A percentile compares a stretch with the other conserved stretches of the same genome.
phyloP scores from a whole-genome alignment of 2,797 vertebrate species.

The Poecilia gillii region DNA sequence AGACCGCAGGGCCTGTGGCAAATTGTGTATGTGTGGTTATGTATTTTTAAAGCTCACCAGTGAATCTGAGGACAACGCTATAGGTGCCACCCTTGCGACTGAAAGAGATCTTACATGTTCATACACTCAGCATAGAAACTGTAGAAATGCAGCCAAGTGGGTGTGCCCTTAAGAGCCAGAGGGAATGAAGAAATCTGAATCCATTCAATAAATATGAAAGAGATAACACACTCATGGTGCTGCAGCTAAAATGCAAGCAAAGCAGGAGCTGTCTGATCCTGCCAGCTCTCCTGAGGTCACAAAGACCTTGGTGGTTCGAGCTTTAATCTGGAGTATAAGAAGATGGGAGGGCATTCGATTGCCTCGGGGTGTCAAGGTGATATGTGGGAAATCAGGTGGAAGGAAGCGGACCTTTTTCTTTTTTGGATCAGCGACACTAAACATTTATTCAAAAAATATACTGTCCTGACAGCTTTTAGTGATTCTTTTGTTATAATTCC shows the following conservation, averaged over 20 bases:
- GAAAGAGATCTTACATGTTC: slow-evolving; percentile 62
- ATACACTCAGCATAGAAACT: slow-evolving; percentile 76
- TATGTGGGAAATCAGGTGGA: slow-evolving; percentile 19
- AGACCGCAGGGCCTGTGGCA: slow-evolving; percentile 44
- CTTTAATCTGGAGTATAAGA: slow-evolving; percentile 69
- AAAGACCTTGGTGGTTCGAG: slow-evolving; percentile 72
- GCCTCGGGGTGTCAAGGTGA: slow-evolving; percentile 33
- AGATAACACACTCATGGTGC: slow-evolving; percentile 65
- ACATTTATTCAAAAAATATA: slow-evolving; percentile 21
- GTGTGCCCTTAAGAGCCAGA: slow-evolving; percentile 45
- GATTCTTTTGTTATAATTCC: neutral
- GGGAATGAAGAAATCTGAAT: slow-evolving; percentile 71
- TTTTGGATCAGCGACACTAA: slow-evolving; percentile 33
- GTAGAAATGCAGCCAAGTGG: slow-evolving; percentile 54
- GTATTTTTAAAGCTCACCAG: slow-evolving; percentile 50
- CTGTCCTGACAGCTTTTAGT: slow-evolving; percentile 18
- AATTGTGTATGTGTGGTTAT: slow-evolving; percentile 36
- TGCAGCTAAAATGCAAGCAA: slow-evolving; percentile 75
- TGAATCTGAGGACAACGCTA: slow-evolving; percentile 39
- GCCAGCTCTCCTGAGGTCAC: slow-evolving; percentile 72
- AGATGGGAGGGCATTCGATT: slow-evolving; percentile 43
- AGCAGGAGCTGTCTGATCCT: slow-evolving; percentile 71
- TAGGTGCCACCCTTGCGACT: slow-evolving; percentile 46
- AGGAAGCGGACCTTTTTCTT: slow-evolving; percentile 41
- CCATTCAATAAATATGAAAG: slow-evolving; percentile 78